Conservation (phyloP, 2,113 vertebrate species). For the Muntiacus muntjak region DNA sequence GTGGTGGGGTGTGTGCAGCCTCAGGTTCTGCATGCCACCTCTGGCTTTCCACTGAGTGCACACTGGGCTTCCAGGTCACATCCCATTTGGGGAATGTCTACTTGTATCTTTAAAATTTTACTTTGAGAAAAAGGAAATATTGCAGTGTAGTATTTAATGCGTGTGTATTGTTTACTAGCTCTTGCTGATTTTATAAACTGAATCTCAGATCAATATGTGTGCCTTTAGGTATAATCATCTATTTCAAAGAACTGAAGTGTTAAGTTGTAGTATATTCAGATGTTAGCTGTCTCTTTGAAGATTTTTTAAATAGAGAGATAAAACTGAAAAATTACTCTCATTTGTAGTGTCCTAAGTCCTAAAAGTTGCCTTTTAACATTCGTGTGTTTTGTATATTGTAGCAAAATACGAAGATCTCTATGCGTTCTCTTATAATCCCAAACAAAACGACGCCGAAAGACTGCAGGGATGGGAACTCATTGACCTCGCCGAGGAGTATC, state of each 20-base stretch:
- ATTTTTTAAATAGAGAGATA: slow-evolving; percentile 23
- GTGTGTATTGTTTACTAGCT: background rate
- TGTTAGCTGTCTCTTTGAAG: background rate
- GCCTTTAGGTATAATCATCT: background rate
- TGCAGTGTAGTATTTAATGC: background rate
- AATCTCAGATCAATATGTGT: background rate
- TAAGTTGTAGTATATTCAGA: background rate
- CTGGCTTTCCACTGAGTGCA: background rate
- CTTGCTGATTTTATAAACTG: background rate
- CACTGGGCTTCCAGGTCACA: background rate
- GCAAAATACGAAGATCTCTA: slow-evolving; percentile 93
- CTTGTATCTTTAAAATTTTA: slow-evolving; percentile 24
- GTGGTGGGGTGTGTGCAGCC: background rate
- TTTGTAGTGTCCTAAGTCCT: background rate
- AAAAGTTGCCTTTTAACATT: background rate
- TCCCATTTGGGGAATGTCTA: background rate
- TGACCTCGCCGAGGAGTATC: slow-evolving; percentile 90
- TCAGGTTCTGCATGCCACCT: background rate
- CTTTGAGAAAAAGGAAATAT: slow-evolving; percentile 24
- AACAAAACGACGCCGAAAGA: slow-evolving; percentile 93
- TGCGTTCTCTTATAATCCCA: slow-evolving; percentile 97
- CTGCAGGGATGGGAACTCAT: slow-evolving; percentile 94
- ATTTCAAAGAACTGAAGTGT: background rate
- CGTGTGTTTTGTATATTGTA: slow-evolving; percentile 65
- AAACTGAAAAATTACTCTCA: slow-evolving; percentile 12